phyloP scores from a whole-genome alignment of 2,113 vertebrate genomes.

The Neodontobutis hainanensis region DNA sequence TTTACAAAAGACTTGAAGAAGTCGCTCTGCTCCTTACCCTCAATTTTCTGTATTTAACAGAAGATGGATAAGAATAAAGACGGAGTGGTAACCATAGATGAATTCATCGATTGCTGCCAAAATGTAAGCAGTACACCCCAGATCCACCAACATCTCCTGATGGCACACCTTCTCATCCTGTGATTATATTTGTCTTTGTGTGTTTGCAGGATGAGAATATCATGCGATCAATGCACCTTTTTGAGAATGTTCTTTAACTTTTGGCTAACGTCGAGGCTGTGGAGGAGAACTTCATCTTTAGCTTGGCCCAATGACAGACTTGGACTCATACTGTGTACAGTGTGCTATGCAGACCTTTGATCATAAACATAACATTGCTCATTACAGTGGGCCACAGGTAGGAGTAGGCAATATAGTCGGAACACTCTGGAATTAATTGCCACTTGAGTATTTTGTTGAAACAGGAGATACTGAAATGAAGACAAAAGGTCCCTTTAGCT shows the following conservation, averaged over 20 bases:
- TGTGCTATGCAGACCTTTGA: constrained; percentile 69
- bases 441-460: constrained; percentile 4
- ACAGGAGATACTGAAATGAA: neutral
- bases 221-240: constrained; percentile 99
- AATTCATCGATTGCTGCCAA: constrained; percentile 99
- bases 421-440: constrained; percentile 63
- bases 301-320: constrained; percentile 54
- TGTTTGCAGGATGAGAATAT: constrained; percentile 94
- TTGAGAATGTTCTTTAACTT: constrained; percentile 97
- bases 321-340: constrained; percentile 67
- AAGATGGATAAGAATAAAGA: constrained; percentile 99
- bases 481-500: neutral
- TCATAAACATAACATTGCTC: constrained; percentile 49
- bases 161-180: constrained; percentile 9
- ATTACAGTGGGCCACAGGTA: constrained; percentile 44
- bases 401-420: constrained; percentile 25
- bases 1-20: rapidly evolving
- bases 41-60: constrained; percentile 70
- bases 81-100: constrained; percentile 98
- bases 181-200: constrained; percentile 49
- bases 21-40: neutral
- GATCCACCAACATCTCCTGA: neutral
- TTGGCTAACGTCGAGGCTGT: constrained; percentile 42
- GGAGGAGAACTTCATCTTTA: constrained; percentile 77
- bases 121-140: constrained; percentile 83